phyloP scores from a whole-genome alignment of 2,113 vertebrate genomes.

The Anhinga anhinga region DNA sequence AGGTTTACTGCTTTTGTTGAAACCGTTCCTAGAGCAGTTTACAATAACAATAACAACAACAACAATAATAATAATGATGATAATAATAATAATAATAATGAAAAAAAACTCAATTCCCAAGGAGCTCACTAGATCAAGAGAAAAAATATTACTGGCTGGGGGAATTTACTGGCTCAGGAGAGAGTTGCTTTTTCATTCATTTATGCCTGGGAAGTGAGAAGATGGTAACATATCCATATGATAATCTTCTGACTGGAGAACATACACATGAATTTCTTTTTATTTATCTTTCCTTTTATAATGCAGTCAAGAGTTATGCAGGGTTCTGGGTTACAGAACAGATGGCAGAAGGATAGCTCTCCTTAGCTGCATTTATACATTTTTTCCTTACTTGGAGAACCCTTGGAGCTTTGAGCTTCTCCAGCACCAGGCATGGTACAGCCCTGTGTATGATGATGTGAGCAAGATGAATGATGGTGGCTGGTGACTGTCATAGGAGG shows the following conservation, averaged over 20 bases:
- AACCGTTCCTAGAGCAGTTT: background rate
- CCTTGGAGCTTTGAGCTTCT: background rate
- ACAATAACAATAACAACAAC: background rate
- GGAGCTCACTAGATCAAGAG: background rate
- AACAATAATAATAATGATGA: background rate
- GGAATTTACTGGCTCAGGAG: background rate
- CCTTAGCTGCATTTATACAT: background rate
- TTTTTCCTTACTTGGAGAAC: background rate
- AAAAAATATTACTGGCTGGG: background rate
- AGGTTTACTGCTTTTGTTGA: background rate
- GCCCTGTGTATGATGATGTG: background rate
- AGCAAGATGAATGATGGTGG: constrained; percentile 9
- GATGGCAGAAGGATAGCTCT: constrained; percentile 54
- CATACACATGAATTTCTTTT: background rate
- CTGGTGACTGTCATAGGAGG: background rate
- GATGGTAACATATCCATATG: background rate
- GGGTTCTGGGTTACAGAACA: constrained; percentile 33
- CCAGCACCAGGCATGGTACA: background rate
- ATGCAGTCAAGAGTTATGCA: background rate
- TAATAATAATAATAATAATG: background rate
- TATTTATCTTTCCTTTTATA: background rate
- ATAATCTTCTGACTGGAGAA: background rate
- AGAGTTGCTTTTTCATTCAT: constrained; percentile 11
- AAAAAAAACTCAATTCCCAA: background rate
- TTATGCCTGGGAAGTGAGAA: constrained; percentile 26